phyloP scores from a whole-genome alignment of 1,140 invertebrate species.

The Eubasilissa regina region DNA sequence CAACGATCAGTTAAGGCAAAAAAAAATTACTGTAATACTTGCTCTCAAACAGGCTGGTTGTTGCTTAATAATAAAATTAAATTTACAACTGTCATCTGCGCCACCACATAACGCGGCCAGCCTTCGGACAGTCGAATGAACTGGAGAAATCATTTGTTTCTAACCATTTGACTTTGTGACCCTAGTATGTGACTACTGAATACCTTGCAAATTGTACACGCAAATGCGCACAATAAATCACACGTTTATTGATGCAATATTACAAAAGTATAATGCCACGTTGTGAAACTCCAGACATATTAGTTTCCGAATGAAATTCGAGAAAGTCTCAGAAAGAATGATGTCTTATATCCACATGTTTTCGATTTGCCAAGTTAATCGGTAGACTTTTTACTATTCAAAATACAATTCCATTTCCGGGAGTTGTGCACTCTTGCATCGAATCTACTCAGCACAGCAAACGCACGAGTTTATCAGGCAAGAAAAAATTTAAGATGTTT shows the following conservation, averaged over 20 bases:
- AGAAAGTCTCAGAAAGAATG: no score
- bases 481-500: no score
- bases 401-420: no score
- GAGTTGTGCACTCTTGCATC: no score
- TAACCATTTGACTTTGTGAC: constrained; percentile 3
- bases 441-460: no score
- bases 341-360: no score
- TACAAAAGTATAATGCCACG: not conserved
- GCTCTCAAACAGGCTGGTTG: constrained; percentile 33
- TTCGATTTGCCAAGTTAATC: no score
- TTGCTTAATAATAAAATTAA: constrained; percentile 37
- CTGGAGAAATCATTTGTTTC: not conserved
- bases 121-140: not conserved
- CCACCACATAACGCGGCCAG: not conserved
- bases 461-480: no score
- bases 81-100: constrained; percentile 47
- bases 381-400: no score
- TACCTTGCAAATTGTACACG: not conserved
- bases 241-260: constrained; percentile 21
- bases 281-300: not conserved
- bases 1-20: constrained; percentile 40
- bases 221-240: not conserved
- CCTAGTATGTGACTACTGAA: constrained; percentile 10
- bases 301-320: no score
- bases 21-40: constrained; percentile 24